phyloP scores from a whole-genome alignment of 2,888 invertebrate species.

The Subacronicta megacephala region DNA sequence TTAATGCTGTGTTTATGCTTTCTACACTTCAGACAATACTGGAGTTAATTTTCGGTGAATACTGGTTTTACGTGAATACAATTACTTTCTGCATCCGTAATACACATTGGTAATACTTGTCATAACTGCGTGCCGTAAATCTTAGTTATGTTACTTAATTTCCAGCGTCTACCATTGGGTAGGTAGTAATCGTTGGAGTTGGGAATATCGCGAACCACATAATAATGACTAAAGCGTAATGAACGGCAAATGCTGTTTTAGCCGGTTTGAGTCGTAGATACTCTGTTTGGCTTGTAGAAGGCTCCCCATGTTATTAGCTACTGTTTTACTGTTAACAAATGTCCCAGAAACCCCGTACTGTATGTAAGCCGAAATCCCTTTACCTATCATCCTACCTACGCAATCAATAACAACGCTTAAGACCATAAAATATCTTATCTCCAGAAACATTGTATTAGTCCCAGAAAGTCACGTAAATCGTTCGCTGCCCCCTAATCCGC shows the following conservation, averaged over 20 bases:
- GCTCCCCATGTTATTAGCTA: no score
- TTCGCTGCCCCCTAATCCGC: conserved; percentile 16
- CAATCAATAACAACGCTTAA: conserved; percentile 6
- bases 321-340: no score
- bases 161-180: neutral
- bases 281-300: no score
- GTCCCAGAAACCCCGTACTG: no score
- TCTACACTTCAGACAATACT: neutral
- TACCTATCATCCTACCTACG: neutral
- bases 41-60: neutral
- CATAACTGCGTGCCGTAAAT: conserved; percentile 27
- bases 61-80: conserved; percentile 26
- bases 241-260: no score
- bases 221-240: no score
- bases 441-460: conserved; percentile 4
- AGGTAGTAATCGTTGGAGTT: no score
- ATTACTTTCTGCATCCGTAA: conserved; percentile 12
- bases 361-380: no score
- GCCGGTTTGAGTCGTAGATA: no score
- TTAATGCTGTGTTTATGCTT: neutral
- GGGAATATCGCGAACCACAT: no score
- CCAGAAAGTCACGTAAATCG: conserved; percentile 14
- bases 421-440: conserved; percentile 15
- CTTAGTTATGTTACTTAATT: conserved; percentile 8
- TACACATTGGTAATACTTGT: conserved; percentile 20